Percentiles rank a stretch among this genome's conserved stretches.
Evolutionary conservation across 2,113 vertebrate genomes (phyloP).

Genomic region (Empidonax alnorum): DNA sequence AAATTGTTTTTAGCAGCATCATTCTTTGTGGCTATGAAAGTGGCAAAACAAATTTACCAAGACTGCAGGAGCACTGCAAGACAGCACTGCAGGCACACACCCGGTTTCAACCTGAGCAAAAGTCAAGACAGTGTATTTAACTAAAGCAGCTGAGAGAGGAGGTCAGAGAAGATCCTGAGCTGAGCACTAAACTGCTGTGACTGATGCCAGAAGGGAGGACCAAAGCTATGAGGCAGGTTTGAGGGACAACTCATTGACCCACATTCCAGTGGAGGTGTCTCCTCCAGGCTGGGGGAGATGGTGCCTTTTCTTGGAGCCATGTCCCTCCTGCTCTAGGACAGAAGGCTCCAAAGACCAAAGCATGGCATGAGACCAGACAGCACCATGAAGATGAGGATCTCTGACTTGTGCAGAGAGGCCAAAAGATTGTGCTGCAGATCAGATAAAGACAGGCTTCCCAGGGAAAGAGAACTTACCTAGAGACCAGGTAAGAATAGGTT

Average conservation of each 20-base stretch:
- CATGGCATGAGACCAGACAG: not conserved
- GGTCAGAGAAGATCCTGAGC: not conserved
- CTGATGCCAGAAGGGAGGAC: not conserved
- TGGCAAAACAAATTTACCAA: not conserved
- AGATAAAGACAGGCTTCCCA: not conserved
- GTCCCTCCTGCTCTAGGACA: not conserved
- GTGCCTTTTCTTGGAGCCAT: not conserved
- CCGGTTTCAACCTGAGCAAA: not conserved
- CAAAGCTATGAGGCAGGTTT: accelerated
- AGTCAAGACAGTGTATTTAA: not conserved
- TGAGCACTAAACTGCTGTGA: not conserved
- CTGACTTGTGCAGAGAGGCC: not conserved
- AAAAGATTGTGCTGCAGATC: not conserved
- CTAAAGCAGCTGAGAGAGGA: not conserved
- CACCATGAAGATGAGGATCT: not conserved
- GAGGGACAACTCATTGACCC: not conserved
- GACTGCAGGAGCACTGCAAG: not conserved
- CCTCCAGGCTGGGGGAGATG: not conserved
- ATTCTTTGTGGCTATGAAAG: not conserved
- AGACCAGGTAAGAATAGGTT: not conserved
- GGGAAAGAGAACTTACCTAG: not conserved
- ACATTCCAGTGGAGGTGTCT: not conserved
- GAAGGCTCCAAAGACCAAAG: not conserved
- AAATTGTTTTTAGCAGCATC: not conserved
- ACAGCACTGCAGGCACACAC: accelerated